Evolutionary conservation across 2,113 vertebrate genomes (phyloP).

Genomic region (Pelodiscus sinensis): DNA sequence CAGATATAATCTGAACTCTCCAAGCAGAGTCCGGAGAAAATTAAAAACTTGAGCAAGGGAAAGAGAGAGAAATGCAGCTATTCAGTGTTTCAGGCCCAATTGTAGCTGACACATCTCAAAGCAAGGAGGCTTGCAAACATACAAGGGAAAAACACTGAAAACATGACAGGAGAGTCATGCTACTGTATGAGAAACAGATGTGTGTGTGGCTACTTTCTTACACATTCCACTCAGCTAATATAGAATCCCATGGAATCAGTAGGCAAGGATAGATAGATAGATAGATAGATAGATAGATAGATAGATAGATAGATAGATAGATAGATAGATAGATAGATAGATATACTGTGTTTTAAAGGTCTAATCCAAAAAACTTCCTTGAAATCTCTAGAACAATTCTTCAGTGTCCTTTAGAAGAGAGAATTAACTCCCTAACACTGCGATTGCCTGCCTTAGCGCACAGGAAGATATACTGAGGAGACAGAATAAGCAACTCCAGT

Average conservation of each 20-base stretch:
- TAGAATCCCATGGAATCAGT: background rate
- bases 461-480: background rate
- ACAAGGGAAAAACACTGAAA: background rate
- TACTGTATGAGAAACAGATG: background rate
- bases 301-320: background rate
- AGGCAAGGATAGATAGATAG: background rate
- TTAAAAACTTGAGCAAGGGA: slow-evolving; percentile 36
- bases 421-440: accelerated
- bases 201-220: background rate
- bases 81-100: background rate
- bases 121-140: slow-evolving; percentile 28
- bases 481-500: background rate
- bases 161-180: slow-evolving; percentile 32
- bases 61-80: background rate
- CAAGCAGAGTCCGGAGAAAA: slow-evolving; percentile 61
- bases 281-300: background rate
- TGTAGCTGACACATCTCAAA: slow-evolving; percentile 4
- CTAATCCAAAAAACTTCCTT: background rate
- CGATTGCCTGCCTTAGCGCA: background rate
- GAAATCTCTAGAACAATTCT: accelerated
- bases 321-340: background rate
- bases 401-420: background rate
- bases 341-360: background rate
- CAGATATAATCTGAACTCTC: slow-evolving; percentile 61
- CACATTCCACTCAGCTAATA: background rate